A percentile compares a stretch with the other conserved stretches of the same genome.
Evolutionary conservation across 2,888 invertebrate species (phyloP).

Genomic region (Operophtera brumata): DNA sequence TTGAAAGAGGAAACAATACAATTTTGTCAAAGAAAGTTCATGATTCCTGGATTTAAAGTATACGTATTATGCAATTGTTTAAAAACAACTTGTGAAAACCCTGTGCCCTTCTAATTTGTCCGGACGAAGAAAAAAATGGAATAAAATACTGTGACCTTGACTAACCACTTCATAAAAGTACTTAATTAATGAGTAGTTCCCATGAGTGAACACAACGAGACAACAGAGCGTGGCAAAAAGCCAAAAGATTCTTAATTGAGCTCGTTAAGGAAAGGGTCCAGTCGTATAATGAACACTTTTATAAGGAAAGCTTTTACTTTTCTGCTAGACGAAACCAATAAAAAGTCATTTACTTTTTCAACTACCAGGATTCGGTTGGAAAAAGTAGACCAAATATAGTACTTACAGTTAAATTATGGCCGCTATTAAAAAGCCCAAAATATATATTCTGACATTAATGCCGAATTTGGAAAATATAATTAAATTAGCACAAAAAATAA

Average conservation of each 20-base stretch:
- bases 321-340: constrained; percentile 2
- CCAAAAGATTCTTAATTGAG: constrained; percentile 17
- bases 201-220: too few species aligned
- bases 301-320: constrained; percentile 9
- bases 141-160: too few species aligned
- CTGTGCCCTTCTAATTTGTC: too few species aligned
- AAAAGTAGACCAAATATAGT: background rate
- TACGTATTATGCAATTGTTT: too few species aligned
- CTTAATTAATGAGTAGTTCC: constrained; percentile 7
- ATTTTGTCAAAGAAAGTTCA: too few species aligned
- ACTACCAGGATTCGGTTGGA: background rate
- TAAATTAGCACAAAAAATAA: too few species aligned
- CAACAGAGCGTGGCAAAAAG: constrained; percentile 11
- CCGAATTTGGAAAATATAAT: too few species aligned
- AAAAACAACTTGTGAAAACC: too few species aligned
- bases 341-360: constrained; percentile 1
- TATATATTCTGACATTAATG: too few species aligned
- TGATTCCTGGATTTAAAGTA: too few species aligned
- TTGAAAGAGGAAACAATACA: too few species aligned
- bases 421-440: background rate
- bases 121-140: too few species aligned
- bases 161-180: background rate
- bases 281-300: constrained; percentile 16
- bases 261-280: constrained; percentile 18
- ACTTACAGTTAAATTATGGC: background rate